Base-by-base conservation (phyloP, 2,113 vertebrate species). In the Prunella himalayana region DNA sequence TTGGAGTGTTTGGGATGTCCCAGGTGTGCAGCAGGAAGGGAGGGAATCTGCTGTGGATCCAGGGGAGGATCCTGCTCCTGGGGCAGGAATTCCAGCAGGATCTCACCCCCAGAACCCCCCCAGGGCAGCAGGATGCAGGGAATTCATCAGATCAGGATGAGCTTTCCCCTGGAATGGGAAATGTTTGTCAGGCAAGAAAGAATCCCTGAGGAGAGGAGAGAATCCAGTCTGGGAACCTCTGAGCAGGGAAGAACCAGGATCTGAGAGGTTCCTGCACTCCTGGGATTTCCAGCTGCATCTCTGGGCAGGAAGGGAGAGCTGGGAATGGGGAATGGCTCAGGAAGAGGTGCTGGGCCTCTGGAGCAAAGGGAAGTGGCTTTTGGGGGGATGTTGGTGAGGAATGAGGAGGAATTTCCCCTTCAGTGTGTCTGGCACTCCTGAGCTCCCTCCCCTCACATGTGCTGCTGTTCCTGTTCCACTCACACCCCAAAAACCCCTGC, bases 311-410 rank as follows among this genome's bases (percentile, higher is more conserved):
- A n/a, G 31, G 65, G 21, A 18, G 24, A 41, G n/a, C 78, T 94
- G 95, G 93, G 73, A 87, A 57, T 94, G 78, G 49, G 86, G 96
- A 90, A 92, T 91, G 92, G 88, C 94, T 95, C 15, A 7, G 90
- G 42, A 68, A 51, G 88, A 92, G 87, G 61, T 31, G 95, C 95
- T 84, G 97, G 92, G 33, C 37, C 89, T 50, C 24, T 20, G 66
- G 39, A 21, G 41, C 31, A 9, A 14, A 27, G 47, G 20, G 15
- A 21, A 2, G 0, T 8, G 73, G 19, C 16, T 65, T 35, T 45
- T 42, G 60, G 56, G 41, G 49, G 50, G 14, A 10, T 2, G 2
- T 3, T 5, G 5, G 44, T n/a, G 77, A n/a, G 27, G 39, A 23
- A 44, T 5, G 37, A 11, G 6, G 25, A 25, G n/a, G 4, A 9